Conservation (phyloP, 2,797 vertebrate species). For the Anas bahamensis region DNA sequence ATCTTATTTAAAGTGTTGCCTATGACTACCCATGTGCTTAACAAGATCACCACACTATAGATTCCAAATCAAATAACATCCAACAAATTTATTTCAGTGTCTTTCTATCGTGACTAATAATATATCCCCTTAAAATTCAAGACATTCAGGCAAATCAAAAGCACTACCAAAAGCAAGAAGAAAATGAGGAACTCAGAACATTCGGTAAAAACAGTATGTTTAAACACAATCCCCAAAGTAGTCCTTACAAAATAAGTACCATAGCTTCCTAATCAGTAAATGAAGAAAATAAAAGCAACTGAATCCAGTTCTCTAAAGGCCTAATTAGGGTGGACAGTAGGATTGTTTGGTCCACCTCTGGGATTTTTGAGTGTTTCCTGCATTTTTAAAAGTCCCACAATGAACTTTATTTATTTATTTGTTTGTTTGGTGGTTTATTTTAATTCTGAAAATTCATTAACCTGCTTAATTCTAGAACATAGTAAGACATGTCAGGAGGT, state of each 20-base stretch:
- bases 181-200: not conserved
- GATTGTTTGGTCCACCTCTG: not conserved
- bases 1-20: not conserved
- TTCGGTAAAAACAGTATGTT: not conserved
- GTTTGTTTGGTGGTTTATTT: too few species aligned
- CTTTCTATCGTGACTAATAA: not conserved
- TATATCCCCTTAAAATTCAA: not conserved
- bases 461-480: not conserved
- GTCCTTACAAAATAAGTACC: not conserved
- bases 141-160: not conserved
- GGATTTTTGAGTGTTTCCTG: not conserved
- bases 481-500: not conserved
- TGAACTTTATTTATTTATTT: not conserved
- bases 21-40: not conserved
- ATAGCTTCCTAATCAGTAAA: not conserved
- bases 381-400: not conserved
- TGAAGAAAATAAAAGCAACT: not conserved
- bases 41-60: not conserved
- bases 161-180: not conserved
- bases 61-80: constrained; percentile 11
- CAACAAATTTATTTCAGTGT: not conserved
- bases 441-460: not conserved
- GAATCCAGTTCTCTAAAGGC: not conserved
- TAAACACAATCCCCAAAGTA: not conserved
- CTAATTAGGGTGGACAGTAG: not conserved